A percentile compares a stretch with the other conserved stretches of the same genome.
These are phyloP conservation scores for Brachystomella parvula DNA, from an alignment of 1,140 invertebrate genomes.

Conservation along the genomic window DNA sequence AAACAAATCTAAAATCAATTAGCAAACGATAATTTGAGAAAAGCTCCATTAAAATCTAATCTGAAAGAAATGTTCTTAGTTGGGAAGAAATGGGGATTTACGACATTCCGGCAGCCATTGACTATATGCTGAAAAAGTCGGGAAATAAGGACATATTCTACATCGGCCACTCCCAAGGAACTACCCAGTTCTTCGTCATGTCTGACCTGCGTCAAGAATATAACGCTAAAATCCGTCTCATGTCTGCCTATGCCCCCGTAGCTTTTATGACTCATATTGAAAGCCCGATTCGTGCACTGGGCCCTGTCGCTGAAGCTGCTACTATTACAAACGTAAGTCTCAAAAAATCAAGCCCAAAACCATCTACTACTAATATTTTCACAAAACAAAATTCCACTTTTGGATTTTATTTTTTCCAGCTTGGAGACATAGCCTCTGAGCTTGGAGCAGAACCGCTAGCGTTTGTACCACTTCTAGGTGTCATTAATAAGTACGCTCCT, in stretches of 20 bases:
- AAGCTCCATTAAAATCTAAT: background rate
- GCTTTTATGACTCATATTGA: slow-evolving; percentile 52
- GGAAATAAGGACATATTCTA: slow-evolving; percentile 47
- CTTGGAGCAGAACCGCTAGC: background rate
- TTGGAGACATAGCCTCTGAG: background rate
- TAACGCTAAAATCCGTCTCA: slow-evolving; percentile 54
- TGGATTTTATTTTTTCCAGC: background rate
- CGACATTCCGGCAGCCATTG: slow-evolving; percentile 42
- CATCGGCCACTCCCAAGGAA: slow-evolving; percentile 60
- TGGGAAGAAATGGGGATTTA: slow-evolving; percentile 35
- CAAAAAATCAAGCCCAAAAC: too few relatives aligned
- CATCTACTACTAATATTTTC: background rate
- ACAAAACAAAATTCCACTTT: background rate
- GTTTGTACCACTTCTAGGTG: background rate
- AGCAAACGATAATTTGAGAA: too few relatives aligned
- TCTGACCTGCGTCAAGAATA: slow-evolving; percentile 54
- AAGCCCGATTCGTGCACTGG: slow-evolving; percentile 41
- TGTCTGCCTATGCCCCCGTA: slow-evolving; percentile 60
- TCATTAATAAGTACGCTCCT: background rate
- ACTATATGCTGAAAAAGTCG: slow-evolving; percentile 24
- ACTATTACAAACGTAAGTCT: background rate
- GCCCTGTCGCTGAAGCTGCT: slow-evolving; percentile 35
- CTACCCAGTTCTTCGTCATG: slow-evolving; percentile 55
- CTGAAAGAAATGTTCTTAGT: background rate
- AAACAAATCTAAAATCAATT: too few relatives aligned